phyloP scores from a whole-genome alignment of 2,888 invertebrate genomes.

The Temnothorax unifasciatus region DNA sequence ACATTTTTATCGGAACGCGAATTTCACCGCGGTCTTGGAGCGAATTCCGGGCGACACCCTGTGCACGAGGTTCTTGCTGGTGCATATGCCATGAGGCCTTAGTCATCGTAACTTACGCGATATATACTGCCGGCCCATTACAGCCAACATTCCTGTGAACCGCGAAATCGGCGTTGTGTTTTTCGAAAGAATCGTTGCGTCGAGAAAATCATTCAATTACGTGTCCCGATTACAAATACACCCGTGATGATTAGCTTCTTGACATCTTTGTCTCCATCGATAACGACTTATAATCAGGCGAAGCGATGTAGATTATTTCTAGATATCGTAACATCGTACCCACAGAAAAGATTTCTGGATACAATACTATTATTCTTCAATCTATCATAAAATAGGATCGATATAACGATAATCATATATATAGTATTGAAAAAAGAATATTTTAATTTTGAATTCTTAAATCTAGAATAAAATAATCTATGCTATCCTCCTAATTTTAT shows the following conservation, averaged over 20 bases:
- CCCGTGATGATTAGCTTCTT: background rate
- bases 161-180: background rate
- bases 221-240: background rate
- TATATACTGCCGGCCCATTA: conserved; percentile 63
- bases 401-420: too few relatives aligned
- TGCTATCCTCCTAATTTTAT: too few relatives aligned
- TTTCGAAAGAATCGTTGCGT: background rate
- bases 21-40: background rate
- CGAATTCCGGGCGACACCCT: background rate
- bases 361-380: too few relatives aligned
- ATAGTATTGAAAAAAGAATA: too few relatives aligned
- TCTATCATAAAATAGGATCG: too few relatives aligned
- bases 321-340: background rate
- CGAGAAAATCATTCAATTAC: background rate
- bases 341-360: too few relatives aligned
- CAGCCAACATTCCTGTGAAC: conserved; percentile 15
- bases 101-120: conserved; percentile 66
- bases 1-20: background rate
- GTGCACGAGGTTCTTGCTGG: conserved; percentile 6
- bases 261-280: background rate
- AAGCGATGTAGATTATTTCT: background rate
- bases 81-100: conserved; percentile 55
- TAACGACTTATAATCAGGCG: background rate
- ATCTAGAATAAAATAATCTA: too few relatives aligned
- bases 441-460: too few relatives aligned